Conservation (phyloP, 1,140 invertebrate genomes). For the Calliopsis andreniformis region DNA sequence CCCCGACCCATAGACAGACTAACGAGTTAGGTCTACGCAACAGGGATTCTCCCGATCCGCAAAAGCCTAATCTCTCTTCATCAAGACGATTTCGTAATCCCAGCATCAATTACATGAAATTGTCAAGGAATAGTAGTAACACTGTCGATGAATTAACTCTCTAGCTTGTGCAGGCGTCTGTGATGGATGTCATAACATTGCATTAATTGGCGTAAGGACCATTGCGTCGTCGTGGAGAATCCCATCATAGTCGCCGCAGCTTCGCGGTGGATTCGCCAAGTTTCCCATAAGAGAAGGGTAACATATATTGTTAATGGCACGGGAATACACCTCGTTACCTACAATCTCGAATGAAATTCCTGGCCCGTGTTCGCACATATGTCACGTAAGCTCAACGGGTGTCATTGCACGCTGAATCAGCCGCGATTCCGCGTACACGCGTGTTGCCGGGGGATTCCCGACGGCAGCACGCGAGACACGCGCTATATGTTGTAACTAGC, state of each 20-base stretch:
- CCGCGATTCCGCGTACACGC: constrained; percentile 32
- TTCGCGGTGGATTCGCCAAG: not conserved
- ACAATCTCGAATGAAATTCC: not conserved
- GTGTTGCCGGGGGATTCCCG: constrained; percentile 35
- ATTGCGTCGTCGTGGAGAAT: not conserved
- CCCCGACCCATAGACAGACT: no score
- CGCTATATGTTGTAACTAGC: not conserved
- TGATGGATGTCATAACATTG: constrained; percentile 1
- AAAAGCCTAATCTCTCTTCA: no score
- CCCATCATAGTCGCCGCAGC: not conserved
- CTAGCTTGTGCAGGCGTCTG: no score
- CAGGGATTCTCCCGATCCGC: no score
- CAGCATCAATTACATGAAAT: not conserved
- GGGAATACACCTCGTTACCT: no score
- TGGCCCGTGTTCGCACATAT: not conserved
- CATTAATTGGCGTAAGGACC: not conserved
- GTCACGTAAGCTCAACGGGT: constrained; percentile 38
- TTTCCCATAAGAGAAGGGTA: no score
- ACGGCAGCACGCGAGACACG: constrained; percentile 7
- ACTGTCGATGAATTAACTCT: no score
- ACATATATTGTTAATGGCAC: no score
- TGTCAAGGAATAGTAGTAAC: no score
- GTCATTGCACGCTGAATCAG: constrained; percentile 51
- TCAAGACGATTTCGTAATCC: not conserved
- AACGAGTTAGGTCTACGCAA: no score